phyloP scores from a whole-genome alignment of 1,140 invertebrate species.

The Leptinotarsa lineolata region DNA sequence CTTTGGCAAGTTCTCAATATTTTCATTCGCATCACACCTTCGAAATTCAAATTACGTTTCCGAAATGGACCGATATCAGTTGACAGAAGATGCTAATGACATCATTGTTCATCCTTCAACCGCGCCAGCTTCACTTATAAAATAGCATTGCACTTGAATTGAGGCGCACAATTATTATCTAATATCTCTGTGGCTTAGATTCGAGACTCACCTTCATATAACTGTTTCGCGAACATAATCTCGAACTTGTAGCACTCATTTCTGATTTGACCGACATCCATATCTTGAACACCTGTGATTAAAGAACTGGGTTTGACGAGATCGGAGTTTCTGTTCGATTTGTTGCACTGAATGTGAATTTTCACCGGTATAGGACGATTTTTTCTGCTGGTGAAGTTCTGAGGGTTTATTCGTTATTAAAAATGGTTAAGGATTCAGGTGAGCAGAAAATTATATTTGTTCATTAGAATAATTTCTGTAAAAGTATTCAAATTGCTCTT shows the following conservation, averaged over 20 bases:
- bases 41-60: background rate
- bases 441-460: background rate
- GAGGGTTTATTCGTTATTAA: background rate
- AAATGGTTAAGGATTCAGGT: background rate
- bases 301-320: conserved; percentile 2
- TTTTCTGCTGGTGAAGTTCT: no score
- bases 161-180: background rate
- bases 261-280: background rate
- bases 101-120: background rate
- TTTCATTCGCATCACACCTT: no score
- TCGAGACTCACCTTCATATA: conserved; percentile 5
- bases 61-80: background rate
- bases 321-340: background rate
- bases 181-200: conserved; percentile 1
- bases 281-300: conserved; percentile 8
- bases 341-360: no score
- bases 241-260: background rate
- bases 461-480: no score
- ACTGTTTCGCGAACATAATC: background rate
- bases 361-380: no score
- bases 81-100: background rate
- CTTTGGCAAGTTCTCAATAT: no score
- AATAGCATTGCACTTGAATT: conserved; percentile 1
- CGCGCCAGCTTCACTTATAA: background rate
- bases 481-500: no score